Conservation (phyloP, 2,797 vertebrate genomes). For the Bovichtus variegatus region DNA sequence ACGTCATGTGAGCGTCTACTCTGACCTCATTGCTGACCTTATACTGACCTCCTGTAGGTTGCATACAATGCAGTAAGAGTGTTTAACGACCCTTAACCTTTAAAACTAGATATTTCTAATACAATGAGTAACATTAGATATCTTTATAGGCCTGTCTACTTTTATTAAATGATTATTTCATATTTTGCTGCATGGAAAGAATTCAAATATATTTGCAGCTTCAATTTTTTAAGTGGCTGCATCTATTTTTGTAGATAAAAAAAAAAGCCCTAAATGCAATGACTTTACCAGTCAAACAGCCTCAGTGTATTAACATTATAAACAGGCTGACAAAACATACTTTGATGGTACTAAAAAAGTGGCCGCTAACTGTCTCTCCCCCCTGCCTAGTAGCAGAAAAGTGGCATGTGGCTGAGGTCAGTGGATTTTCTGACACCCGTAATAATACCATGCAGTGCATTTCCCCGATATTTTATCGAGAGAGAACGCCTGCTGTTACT, state of each 20-base stretch:
- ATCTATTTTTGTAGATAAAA: background rate
- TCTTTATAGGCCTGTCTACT: background rate
- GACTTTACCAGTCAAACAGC: background rate
- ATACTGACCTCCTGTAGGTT: conserved; percentile 64
- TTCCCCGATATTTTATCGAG: conserved; percentile 90
- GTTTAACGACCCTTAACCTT: conserved; percentile 38
- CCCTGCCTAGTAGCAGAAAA: conserved; percentile 26
- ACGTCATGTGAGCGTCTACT: conserved; percentile 66
- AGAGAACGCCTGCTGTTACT: conserved; percentile 89
- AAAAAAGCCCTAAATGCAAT: background rate
- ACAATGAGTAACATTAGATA: conserved; percentile 9
- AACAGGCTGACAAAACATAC: conserved; percentile 13
- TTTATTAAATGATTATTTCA: background rate
- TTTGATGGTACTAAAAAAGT: conserved; percentile 22
- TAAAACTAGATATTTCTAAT: conserved; percentile 22
- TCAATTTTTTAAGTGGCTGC: background rate
- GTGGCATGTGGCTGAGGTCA: conserved; percentile 42
- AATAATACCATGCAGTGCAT: conserved; percentile 64
- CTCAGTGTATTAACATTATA: background rate
- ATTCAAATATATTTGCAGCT: background rate
- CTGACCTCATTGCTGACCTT: conserved; percentile 80
- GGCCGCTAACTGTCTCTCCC: conserved; percentile 27
- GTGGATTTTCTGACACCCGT: conserved; percentile 43
- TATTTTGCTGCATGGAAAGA: background rate
- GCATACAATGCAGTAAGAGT: conserved; percentile 29